A percentile compares a stretch with the other conserved stretches of the same genome.
Conservation (phyloP, 1,140 invertebrate species). For the Steinernema feltiae region DNA sequence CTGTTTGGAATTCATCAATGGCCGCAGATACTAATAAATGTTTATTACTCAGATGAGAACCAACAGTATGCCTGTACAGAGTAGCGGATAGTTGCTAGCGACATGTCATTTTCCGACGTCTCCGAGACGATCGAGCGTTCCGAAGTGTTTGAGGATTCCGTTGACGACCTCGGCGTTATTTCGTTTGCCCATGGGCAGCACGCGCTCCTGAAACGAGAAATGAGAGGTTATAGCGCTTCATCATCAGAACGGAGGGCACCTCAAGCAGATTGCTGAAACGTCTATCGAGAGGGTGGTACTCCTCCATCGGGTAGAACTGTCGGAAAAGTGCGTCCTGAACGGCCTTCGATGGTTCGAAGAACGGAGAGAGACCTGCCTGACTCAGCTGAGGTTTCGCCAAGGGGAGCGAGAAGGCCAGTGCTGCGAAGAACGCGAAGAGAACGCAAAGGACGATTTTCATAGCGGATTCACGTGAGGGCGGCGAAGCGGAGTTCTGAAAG, state of each 20-base stretch:
- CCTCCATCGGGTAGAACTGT: background rate
- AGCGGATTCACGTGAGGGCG: slow-evolving; percentile 39
- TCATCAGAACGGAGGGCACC: background rate
- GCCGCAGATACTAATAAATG: too few species aligned
- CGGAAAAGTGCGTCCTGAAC: background rate
- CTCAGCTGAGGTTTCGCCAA: slow-evolving; percentile 40
- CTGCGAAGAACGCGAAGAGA: slow-evolving; percentile 25
- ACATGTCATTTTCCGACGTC: slow-evolving; percentile 36
- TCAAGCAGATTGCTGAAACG: background rate
- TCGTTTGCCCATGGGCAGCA: slow-evolving; percentile 20
- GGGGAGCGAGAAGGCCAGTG: slow-evolving; percentile 32
- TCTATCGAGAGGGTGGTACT: background rate
- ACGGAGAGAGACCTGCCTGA: slow-evolving; percentile 21
- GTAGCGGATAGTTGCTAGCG: slow-evolving; percentile 15
- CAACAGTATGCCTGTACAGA: slow-evolving; percentile 20
- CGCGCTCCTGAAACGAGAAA: background rate
- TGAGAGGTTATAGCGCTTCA: background rate
- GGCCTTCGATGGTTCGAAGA: slow-evolving; percentile 28
- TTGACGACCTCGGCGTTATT: slow-evolving; percentile 42
- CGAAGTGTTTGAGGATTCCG: slow-evolving; percentile 38
- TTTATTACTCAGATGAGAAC: slow-evolving; percentile 1
- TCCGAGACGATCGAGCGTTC: slow-evolving; percentile 33
- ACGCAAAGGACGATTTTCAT: slow-evolving; percentile 29
- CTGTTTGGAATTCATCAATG: slow-evolving; percentile 14
- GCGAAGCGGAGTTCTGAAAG: slow-evolving; percentile 33